Base-by-base conservation (phyloP, 1,140 invertebrate genomes). In the Drosophila ficusphila region DNA sequence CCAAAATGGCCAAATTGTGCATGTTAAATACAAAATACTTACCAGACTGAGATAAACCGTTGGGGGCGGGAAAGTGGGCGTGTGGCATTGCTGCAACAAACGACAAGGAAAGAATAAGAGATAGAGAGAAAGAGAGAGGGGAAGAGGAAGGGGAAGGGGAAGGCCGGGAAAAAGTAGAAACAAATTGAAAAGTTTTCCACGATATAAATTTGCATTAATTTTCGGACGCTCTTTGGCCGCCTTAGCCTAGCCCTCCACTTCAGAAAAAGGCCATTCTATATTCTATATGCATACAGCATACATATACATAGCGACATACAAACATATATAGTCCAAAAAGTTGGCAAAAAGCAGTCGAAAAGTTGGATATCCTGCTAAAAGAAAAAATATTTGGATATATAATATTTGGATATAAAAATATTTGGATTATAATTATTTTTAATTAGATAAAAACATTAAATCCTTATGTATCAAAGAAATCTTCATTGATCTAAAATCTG, bases 121-220 rank as follows among this genome's bases (percentile, higher is more conserved):
- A 7, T n/a, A n/a, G n/a, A n/a, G n/a, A n/a, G n/a, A n/a, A n/a
- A n/a, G n/a, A n/a, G n/a, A n/a, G n/a, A n/a, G n/a, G 47, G 42
- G 49, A 46, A 53, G 47, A 61, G 41, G 47, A 74, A 53, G 47
- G 53, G 7, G 25, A 27, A 47, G 14, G n/a, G 12, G 33, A 18
- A 12, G n/a, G 3, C 23, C 12, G 12, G 25, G 9, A 46, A 54
- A 65, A 65, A 53, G 57, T 69, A 67, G 71, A 82, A 81, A 76
- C 77, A 82, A 82, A 82, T 83, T 83, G 79, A 83, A 83, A 82
- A 83, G 74, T 83, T 83, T 81, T 83, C 64, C 74, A 74, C 64
- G 79, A 83, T 81, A 81, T 83, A 83, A 83, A 83, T 83, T 83
- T 83, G 79, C 79, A 83, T 83, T 83, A 77, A 81, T 81, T 83